Evolutionary conservation across 1,140 invertebrate genomes (phyloP).

Genomic region (Lasioglossum albipes): DNA sequence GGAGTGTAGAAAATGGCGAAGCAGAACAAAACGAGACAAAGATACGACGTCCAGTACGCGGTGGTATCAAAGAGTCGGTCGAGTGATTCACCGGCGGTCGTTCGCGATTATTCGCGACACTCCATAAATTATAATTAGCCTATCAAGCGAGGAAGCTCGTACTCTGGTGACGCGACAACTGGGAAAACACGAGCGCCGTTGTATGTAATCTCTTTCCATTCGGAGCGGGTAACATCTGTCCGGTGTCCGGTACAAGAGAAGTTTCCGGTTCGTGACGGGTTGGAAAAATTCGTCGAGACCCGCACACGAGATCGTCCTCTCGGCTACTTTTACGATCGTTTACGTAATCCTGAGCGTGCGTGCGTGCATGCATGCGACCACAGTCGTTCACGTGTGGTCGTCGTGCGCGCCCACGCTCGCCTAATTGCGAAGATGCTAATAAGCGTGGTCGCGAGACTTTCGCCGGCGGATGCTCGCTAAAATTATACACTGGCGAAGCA

Average conservation of each 20-base stretch:
- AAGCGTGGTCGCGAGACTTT: constrained; percentile 27
- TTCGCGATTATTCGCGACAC: constrained; percentile 36
- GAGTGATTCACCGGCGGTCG: not conserved
- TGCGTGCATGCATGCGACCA: constrained; percentile 19
- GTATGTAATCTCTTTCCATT: not conserved
- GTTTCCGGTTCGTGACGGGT: too few relatives aligned
- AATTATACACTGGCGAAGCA: constrained; percentile 14
- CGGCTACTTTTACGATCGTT: constrained; percentile 44
- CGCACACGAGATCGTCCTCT: constrained; percentile 11
- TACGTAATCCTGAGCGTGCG: constrained; percentile 47
- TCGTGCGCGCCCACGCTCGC: constrained; percentile 37
- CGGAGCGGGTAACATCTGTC: constrained; percentile 28
- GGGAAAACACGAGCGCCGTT: not conserved
- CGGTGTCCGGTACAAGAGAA: not conserved
- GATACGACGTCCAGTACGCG: not conserved
- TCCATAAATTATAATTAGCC: constrained; percentile 53
- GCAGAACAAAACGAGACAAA: not conserved
- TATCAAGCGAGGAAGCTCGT: constrained; percentile 36
- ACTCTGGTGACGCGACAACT: constrained; percentile 26
- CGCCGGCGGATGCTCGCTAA: constrained; percentile 26
- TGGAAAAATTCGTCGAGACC: too few relatives aligned
- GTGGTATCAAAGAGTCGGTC: constrained; percentile 22
- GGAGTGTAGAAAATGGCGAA: not conserved
- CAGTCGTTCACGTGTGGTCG: constrained; percentile 36
- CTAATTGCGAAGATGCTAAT: constrained; percentile 39